Conservation (phyloP, 2,888 invertebrate species). For the Meloe dianella region DNA sequence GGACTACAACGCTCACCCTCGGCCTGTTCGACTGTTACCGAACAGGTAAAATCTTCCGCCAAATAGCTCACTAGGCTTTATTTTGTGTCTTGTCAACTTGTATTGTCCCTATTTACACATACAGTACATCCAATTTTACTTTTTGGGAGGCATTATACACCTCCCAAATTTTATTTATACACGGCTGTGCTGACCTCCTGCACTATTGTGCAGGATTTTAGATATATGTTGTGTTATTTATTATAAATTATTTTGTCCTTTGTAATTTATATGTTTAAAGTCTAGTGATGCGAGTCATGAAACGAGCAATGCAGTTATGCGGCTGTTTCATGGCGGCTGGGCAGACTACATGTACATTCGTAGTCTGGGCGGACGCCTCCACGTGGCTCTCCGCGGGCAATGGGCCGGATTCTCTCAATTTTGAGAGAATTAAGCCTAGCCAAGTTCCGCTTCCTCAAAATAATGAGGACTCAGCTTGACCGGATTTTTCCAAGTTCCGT, state of each 20-base stretch:
- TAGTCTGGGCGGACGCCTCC: not conserved
- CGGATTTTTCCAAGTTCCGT: not conserved
- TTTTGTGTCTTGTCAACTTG: not conserved
- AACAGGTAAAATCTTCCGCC: not conserved
- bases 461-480: not conserved
- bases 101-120: not conserved
- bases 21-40: slow-evolving; percentile 15
- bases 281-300: not conserved
- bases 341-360: not conserved
- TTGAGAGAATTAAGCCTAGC: not conserved
- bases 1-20: slow-evolving; percentile 41
- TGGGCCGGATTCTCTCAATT: not conserved
- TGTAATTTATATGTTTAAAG: not conserved
- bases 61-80: not conserved
- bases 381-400: not conserved
- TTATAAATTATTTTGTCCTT: no score
- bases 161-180: not conserved
- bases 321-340: not conserved
- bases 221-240: no score
- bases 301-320: not conserved
- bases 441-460: not conserved
- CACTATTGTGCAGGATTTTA: not conserved
- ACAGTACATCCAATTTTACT: not conserved
- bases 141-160: not conserved
- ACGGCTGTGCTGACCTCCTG: not conserved